Evolutionary conservation across 2,797 vertebrate genomes (phyloP), one percentile per base, ranked within the genome.

Genomic region (Selene dorsalis): DNA sequence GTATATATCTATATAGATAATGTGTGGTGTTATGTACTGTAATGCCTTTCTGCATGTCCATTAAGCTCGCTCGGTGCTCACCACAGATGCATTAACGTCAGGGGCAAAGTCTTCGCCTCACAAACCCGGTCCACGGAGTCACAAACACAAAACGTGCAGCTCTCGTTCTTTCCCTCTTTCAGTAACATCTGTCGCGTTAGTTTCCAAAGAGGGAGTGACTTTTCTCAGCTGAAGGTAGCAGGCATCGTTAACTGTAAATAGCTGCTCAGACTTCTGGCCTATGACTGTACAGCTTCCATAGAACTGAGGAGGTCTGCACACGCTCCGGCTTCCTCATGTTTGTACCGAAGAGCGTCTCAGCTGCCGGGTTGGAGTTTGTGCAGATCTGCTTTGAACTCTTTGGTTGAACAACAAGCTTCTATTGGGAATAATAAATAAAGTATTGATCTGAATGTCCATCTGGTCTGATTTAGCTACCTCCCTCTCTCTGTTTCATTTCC

Each of bases 91-190:
- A 48, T 58, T 68, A 52, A 63, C 4, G 5, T 78, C 73, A 20
- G 59, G 32, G 70, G 41, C 26, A 16, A 59, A 82, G 64, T 57
- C 24, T 48, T 80, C 78, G 82, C 91, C 87, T 89, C 87, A 84
- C 6, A 85, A 77, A 50, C 66, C 66, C 0, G n/a, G 38, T 79
- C 35, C 59, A 59, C 73, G 20, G 47, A 63, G 63, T 76, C 65
- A 73, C n/a, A 20, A 52, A 53, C 41, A 10, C 13, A 7, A n/a
- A 60, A 61, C 6, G 13, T 17, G 39, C 26, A 56, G 57, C 7
- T 39, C 1, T 70, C 8, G 55, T 1, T 75, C 2, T 41, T 32
- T 22, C 26, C 20, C 1, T 26, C 69, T 1, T 26, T 63, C 47
- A 17, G 13, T 30, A 26, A 65, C 3, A 12, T 11, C 22, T 0